A percentile compares a stretch with the other conserved stretches of the same genome.
These are phyloP conservation scores for Drymodes brunneopygia DNA, from an alignment of 2,113 vertebrate species.

Conservation along the genomic window DNA sequence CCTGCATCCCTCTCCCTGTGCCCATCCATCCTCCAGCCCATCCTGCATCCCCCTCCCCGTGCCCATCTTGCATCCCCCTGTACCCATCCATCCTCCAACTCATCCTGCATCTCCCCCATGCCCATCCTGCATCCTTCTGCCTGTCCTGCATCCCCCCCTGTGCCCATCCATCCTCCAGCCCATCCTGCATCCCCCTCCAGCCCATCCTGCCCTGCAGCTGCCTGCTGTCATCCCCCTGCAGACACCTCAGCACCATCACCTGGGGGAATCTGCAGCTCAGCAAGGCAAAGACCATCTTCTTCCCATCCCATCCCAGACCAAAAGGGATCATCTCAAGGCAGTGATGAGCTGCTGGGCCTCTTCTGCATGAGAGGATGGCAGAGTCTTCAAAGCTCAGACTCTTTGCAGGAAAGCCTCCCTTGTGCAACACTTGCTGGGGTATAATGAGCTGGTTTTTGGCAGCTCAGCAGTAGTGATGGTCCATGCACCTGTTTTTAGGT, in stretches of 20 bases:
- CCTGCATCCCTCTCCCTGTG: too few relatives aligned
- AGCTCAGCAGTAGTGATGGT: neutral
- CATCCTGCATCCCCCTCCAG: too few relatives aligned
- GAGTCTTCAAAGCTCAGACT: neutral
- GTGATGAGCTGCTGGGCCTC: neutral
- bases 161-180: too few relatives aligned
- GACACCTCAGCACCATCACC: rapidly evolving
- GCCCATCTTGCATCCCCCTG: too few relatives aligned
- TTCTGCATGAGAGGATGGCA: neutral
- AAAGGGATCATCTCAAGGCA: neutral
- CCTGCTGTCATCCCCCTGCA: neutral
- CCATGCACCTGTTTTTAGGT: rapidly evolving
- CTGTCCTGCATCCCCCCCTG: too few relatives aligned
- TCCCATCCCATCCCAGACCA: neutral
- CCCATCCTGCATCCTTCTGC: too few relatives aligned
- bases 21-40: too few relatives aligned
- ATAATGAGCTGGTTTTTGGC: neutral
- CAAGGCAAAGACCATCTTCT: rapidly evolving
- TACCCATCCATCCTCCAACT: too few relatives aligned
- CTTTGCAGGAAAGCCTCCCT: neutral
- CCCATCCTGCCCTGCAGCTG: neutral
- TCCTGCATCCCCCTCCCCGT: neutral
- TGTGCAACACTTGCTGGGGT: rapidly evolving
- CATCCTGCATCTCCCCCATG: too few relatives aligned
- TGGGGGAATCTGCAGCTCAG: neutral